Conservation (phyloP, 2,888 invertebrate species). For the Magallana nippona region DNA sequence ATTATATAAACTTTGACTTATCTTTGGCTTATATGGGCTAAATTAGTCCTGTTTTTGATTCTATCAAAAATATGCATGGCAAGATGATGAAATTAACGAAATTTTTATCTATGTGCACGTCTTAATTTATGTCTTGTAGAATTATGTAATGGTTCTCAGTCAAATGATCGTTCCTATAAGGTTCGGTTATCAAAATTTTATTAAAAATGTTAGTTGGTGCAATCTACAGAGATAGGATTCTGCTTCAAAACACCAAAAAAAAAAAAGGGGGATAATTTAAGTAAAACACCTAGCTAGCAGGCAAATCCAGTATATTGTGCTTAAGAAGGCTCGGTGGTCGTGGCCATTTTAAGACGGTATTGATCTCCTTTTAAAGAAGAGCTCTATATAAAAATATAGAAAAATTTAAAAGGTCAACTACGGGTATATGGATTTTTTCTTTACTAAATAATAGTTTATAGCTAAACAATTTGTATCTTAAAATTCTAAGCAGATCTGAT, state of each 20-base stretch:
- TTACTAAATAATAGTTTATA: no score
- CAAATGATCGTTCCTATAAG: not conserved
- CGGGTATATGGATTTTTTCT: no score
- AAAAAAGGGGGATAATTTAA: no score
- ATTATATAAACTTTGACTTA: conserved; percentile 20
- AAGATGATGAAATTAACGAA: conserved; percentile 25
- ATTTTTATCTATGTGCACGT: conserved; percentile 6
- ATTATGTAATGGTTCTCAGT: conserved; percentile 6
- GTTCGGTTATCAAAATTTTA: not conserved
- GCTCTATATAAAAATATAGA: no score
- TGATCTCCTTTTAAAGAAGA: no score
- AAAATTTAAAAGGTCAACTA: no score
- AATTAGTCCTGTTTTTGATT: not conserved
- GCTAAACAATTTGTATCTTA: no score
- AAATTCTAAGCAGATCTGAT: no score
- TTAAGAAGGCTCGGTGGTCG: no score
- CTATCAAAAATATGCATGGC: not conserved
- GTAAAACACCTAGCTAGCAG: not conserved
- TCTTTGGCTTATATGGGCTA: conserved; percentile 20
- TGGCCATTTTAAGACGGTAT: no score
- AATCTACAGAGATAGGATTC: not conserved
- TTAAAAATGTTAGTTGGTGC: conserved; percentile 19
- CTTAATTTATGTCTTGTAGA: conserved; percentile 13
- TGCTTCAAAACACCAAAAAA: not conserved
- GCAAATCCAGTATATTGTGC: not conserved